Evolutionary conservation across 2,888 invertebrate genomes (phyloP), one percentile per base, ranked within the genome.

Genomic region (Eristalinus aeneus): DNA sequence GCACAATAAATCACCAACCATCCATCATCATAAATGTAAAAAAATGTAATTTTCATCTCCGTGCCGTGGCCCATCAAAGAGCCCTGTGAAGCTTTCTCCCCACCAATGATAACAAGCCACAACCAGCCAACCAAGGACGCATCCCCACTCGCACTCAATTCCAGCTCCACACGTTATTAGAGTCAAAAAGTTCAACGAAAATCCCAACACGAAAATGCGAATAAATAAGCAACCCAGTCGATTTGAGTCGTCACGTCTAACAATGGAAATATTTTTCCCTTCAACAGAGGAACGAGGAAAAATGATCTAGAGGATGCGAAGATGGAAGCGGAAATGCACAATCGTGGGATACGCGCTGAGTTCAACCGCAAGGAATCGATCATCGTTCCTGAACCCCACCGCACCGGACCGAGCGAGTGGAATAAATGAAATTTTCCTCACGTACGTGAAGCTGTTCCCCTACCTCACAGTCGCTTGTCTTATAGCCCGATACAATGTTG

Each of bases 11-110:
- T 85, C 80, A 76, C 80, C 80, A 80, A 60, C 79, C 84, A 80
- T 85, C 76, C 84, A 85, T 85, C 84, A 80, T 76, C 80, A 80
- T 85, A 85, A 85, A 80, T 67, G 84, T 79, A 75, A 75, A 74
- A 46, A 79, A 84, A 84, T 76, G 76, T 72, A 85, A 80, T 85
- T 76, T 76, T 76, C 75, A 32, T 56, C 71, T 63, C 34, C 69
- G 63, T 67, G 64, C 23, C 78, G 27, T 69, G 32, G 56, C 16
- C 56, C 71, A 20, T 20, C 22, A 9, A 1, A 56, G 56, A 6
- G 56, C 32, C 12, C 32, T 63, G 27, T 36, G 58, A 10, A 56
- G 22, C 56, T n/a, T n/a, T n/a, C n/a, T n/a, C n/a, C 11, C 56
- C n/a, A 20, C 20, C 34, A 68, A 56, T 68, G 34, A 64, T 23